Evolutionary conservation across 2,888 invertebrate species (phyloP).

Genomic region (Minunthozetes semirufus): DNA sequence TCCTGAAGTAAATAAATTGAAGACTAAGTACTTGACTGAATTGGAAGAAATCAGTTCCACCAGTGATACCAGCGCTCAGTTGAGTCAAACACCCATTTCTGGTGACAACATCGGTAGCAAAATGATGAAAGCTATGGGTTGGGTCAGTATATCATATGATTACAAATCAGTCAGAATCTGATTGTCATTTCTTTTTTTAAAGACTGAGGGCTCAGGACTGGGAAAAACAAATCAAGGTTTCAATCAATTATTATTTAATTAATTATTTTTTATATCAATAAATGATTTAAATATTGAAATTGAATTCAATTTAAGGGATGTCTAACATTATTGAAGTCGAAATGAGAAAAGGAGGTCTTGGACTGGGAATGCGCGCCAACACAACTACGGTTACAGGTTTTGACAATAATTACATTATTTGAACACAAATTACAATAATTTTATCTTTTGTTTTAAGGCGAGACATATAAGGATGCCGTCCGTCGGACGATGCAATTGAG

Average conservation of each 20-base stretch:
- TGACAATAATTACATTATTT: not conserved
- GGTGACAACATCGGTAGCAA: slow-evolving; percentile 90
- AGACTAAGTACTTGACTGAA: slow-evolving; percentile 60
- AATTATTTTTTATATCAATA: not conserved
- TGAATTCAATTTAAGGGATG: slow-evolving; percentile 48
- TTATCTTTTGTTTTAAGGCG: slow-evolving; percentile 61
- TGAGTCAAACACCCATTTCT: slow-evolving; percentile 53
- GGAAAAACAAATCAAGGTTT: slow-evolving; percentile 86
- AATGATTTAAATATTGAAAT: not conserved
- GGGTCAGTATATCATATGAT: slow-evolving; percentile 53
- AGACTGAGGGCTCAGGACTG: slow-evolving; percentile 83
- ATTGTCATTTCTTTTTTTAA: not conserved
- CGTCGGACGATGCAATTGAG: slow-evolving; percentile 82
- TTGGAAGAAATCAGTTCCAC: slow-evolving; percentile 39
- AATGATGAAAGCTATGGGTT: slow-evolving; percentile 96
- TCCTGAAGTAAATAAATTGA: slow-evolving; percentile 64
- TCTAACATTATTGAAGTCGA: slow-evolving; percentile 83
- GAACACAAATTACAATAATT: not conserved
- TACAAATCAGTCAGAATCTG: not conserved
- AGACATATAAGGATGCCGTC: slow-evolving; percentile 80
- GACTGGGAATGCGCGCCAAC: slow-evolving; percentile 73
- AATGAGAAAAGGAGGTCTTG: slow-evolving; percentile 65
- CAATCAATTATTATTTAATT: not conserved
- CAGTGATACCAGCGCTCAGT: not conserved
- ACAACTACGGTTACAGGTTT: slow-evolving; percentile 47